Conservation (phyloP, 2,888 invertebrate genomes). For the Drosophila putrida region DNA sequence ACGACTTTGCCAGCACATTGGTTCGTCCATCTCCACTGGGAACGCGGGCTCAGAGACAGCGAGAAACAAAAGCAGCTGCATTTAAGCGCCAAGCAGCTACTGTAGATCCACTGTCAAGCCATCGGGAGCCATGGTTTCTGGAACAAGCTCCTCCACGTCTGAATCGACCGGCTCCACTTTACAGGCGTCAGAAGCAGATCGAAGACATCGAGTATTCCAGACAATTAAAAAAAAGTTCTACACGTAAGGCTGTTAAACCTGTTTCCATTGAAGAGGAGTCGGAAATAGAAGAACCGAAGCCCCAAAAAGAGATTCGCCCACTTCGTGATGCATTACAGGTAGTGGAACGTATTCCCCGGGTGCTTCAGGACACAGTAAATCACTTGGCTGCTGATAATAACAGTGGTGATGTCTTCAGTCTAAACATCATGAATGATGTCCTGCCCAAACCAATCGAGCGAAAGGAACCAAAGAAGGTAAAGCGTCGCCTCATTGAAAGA, state of each 20-base stretch:
- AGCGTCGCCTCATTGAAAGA: conserved; percentile 28
- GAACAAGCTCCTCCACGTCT: conserved; percentile 51
- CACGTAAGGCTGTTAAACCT: conserved; percentile 9
- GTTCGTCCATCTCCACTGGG: conserved; percentile 82
- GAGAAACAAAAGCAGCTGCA: conserved; percentile 21
- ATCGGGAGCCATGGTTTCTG: conserved; percentile 65
- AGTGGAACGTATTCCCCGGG: conserved; percentile 68
- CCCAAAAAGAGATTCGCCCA: conserved; percentile 57
- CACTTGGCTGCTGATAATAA: conserved; percentile 59
- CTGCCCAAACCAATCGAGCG: conserved; percentile 38
- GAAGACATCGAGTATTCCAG: conserved; percentile 12
- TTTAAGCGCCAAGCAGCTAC: conserved; percentile 38
- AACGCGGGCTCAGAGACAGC: conserved; percentile 39
- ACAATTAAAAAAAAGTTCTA: conserved; percentile 34
- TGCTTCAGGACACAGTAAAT: conserved; percentile 69
- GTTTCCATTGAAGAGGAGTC: conserved; percentile 36
- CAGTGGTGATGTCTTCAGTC: conserved; percentile 64
- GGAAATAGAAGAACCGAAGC: conserved; percentile 4
- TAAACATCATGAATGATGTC: conserved; percentile 68
- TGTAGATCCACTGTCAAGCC: background rate
- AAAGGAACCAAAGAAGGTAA: conserved; percentile 13
- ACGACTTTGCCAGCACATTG: conserved; percentile 75
- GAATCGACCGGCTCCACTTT: conserved; percentile 63
- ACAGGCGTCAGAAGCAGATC: conserved; percentile 26
- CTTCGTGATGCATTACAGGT: conserved; percentile 69